Evolutionary conservation across 2,113 vertebrate genomes (phyloP), one percentile per base, ranked within the genome.

Genomic region (Dunckerocampus dactyliophorus): DNA sequence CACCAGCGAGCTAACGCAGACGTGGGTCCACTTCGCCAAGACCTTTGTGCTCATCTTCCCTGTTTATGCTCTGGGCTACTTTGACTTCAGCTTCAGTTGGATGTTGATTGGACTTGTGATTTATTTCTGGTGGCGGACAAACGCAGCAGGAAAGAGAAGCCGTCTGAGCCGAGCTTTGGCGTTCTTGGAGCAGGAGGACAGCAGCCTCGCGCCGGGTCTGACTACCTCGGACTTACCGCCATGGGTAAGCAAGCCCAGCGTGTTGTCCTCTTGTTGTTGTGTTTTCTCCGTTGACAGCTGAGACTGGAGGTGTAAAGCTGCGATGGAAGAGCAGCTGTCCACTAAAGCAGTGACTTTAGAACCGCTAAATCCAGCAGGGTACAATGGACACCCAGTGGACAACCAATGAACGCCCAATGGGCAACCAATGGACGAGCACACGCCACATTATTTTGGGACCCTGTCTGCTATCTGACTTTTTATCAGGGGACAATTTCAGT

Each of bases 1-100:
- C 34, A 89, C 90, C 53, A 82, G 89, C 81, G 93, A 95, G 63
- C 63, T 95, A 60, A 83, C 91, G 20, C 92, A 89, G 42, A 89
- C 93, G 69, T 91, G 93, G 89, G 78, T 89, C 47, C 92, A 94
- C 85, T 91, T 98, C 19, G 93, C 91, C 22, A 92, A 93, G 85
- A 94, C 94, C 52, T 96, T 98, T 74, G 92, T 92, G 52, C 75
- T 98, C 13, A 89, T 98, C 63, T 93, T 98, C 81, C 96, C 96
- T 0, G 92, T 98, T 53, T 98, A 98, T 55, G 93, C 91, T 4
- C 77, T 98, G 81, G 96, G 96, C 1, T 98, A 95, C 87, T 91
- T 96, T 71, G 94, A 93, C 69, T 90, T 96, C 83, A 98, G 96
- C 81, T 95, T 96, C 89, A 97, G 93, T 84, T 98, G 96, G 96